Evolutionary conservation across 2,888 invertebrate genomes (phyloP), one percentile per base, ranked within the genome.

Genomic region (Micropterix aruncella): DNA sequence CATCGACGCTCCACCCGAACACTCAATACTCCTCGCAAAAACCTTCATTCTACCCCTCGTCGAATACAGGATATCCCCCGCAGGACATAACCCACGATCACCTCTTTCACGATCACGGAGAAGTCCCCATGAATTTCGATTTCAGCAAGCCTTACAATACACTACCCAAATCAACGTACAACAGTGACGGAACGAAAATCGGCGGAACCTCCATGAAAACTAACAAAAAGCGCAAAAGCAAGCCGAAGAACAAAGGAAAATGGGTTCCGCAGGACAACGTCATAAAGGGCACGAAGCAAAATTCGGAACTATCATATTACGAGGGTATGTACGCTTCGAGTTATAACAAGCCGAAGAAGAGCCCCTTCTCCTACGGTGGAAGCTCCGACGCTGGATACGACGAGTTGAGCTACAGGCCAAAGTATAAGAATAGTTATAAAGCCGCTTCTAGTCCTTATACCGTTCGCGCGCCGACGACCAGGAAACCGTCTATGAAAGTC

Each of bases 81-180:
- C 61, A 62, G 18, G 70, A 70, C 45, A 70, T 68, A n/a, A 70
- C 70, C 3, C 70, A 71, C 54, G 70, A 70, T 49, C 71, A 71
- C 48, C 60, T 67, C 45, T 66, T 67, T 52, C 70, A 71, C 49
- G 70, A 71, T 50, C 71, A 71, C 43, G 71, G 70, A 12, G 70
- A 70, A 56, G 58, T 70, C 40, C 60, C 69, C 16, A 47, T 63
- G 2, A 59, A 61, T 48, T 48, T 61, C 7, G 66, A 67, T 49
- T 54, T 69, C 40, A 58, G 58, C 9, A 65, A 61, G 5, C 52
- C 58, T 18, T 54, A 68, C 47, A 53, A 59, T 18, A 54, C 54
- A 17, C 63, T 65, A 37, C 65, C 69, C 1, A 64, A 62, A 56
- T 54, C 60, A 37, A 62, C 66, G 1, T 68, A 68, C 45, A 63